phyloP scores from a whole-genome alignment of 2,888 invertebrate species.

The Athalia circularis region DNA sequence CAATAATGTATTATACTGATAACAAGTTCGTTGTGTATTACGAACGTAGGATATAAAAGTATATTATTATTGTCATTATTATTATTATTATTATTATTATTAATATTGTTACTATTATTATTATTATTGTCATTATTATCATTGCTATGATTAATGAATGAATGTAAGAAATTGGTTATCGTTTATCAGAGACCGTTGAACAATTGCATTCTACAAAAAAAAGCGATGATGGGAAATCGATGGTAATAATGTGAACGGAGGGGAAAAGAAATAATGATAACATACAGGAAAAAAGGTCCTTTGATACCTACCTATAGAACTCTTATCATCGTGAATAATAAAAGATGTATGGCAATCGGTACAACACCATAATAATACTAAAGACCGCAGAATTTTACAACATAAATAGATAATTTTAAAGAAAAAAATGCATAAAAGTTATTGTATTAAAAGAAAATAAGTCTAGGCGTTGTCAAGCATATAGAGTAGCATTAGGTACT shows the following conservation, averaged over 20 bases:
- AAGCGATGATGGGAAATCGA: conserved; percentile 53
- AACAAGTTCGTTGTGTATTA: conserved; percentile 69
- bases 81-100: background rate
- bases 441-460: conserved; percentile 62
- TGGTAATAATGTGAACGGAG: conserved; percentile 50
- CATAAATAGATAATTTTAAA: conserved; percentile 52
- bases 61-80: conserved; percentile 53
- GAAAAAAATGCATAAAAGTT: conserved; percentile 60
- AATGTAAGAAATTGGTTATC: conserved; percentile 58
- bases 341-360: conserved; percentile 26
- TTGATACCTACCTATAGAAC: too few relatives aligned
- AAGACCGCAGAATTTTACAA: conserved; percentile 61
- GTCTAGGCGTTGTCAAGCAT: conserved; percentile 69
- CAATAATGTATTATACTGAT: conserved; percentile 72
- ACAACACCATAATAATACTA: conserved; percentile 54
- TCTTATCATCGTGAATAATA: conserved; percentile 53
- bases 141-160: conserved; percentile 64
- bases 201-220: conserved; percentile 47
- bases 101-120: conserved; percentile 52
- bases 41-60: conserved; percentile 58
- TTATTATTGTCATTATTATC: conserved; percentile 43
- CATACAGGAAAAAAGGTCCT: conserved; percentile 52
- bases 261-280: conserved; percentile 50
- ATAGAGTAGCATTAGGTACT: conserved; percentile 68
- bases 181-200: conserved; percentile 53